phyloP scores from a whole-genome alignment of 2,113 vertebrate species.

The Pycnonotus jocosus region DNA sequence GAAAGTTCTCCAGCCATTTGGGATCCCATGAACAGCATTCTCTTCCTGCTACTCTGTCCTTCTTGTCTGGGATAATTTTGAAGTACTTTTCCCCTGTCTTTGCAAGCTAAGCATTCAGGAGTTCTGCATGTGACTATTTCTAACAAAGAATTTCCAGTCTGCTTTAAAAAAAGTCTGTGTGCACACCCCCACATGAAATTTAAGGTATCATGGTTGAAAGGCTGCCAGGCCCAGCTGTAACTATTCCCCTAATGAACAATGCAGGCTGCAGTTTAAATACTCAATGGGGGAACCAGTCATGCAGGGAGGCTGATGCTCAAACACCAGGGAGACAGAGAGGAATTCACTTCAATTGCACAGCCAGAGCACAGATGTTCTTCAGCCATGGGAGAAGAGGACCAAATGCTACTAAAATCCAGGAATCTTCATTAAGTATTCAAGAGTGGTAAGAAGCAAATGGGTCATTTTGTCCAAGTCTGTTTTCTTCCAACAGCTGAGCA shows the following conservation, averaged over 20 bases:
- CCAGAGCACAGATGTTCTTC: not conserved
- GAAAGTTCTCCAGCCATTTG: not conserved
- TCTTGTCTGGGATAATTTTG: not conserved
- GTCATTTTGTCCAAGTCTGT: not conserved
- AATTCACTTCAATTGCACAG: rapidly evolving
- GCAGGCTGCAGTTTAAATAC: not conserved
- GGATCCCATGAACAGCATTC: not conserved
- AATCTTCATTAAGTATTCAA: not conserved
- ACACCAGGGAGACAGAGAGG: not conserved
- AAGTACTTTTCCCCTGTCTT: not conserved
- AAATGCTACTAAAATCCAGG: not conserved
- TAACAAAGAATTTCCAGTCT: not conserved
- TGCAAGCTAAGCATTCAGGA: not conserved
- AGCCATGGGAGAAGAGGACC: not conserved
- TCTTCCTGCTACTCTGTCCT: not conserved
- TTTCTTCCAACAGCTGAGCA: not conserved
- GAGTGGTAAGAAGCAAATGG: not conserved
- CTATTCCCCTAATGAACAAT: not conserved
- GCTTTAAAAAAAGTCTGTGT: rapidly evolving
- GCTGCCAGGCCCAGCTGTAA: not conserved
- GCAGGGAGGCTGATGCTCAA: not conserved
- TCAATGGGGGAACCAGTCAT: not conserved
- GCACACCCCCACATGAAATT: not conserved
- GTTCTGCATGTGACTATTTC: not conserved
- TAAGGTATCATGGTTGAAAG: rapidly evolving